Evolutionary conservation across 2,113 vertebrate genomes (phyloP).

Genomic region (Anhinga anhinga): DNA sequence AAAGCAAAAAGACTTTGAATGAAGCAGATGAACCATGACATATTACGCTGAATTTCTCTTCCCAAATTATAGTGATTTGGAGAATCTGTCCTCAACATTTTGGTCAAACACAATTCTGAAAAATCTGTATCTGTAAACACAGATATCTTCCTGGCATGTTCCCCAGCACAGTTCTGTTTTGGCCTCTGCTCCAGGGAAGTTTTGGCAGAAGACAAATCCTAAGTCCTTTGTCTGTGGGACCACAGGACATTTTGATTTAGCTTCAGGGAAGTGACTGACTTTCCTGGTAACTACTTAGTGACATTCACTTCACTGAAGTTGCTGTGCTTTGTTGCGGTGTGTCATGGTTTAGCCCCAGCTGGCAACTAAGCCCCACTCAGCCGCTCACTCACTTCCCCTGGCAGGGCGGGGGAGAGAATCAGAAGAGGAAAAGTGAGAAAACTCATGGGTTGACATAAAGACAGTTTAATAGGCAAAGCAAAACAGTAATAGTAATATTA

Average conservation of each 20-base stretch:
- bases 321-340: not conserved
- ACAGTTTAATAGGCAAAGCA: too few relatives aligned
- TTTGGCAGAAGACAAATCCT: not conserved
- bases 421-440: too few relatives aligned
- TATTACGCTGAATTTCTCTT: not conserved
- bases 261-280: not conserved
- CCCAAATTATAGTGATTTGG: not conserved
- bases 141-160: not conserved
- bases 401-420: too few relatives aligned
- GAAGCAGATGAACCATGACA: not conserved
- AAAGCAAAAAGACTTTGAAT: not conserved
- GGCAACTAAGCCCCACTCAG: too few relatives aligned
- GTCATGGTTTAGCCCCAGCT: too few relatives aligned
- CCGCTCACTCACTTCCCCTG: too few relatives aligned
- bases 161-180: not conserved
- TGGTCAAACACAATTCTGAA: not conserved
- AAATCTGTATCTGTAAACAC: not conserved
- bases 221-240: not conserved
- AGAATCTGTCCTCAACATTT: not conserved
- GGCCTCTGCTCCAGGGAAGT: not conserved
- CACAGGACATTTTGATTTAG: not conserved
- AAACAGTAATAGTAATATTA: too few relatives aligned
- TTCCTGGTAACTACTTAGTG: not conserved
- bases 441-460: too few relatives aligned
- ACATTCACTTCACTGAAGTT: not conserved